phyloP scores from a whole-genome alignment of 92 coral and sea anemone genomes.

The Zoanthus solanderi region DNA sequence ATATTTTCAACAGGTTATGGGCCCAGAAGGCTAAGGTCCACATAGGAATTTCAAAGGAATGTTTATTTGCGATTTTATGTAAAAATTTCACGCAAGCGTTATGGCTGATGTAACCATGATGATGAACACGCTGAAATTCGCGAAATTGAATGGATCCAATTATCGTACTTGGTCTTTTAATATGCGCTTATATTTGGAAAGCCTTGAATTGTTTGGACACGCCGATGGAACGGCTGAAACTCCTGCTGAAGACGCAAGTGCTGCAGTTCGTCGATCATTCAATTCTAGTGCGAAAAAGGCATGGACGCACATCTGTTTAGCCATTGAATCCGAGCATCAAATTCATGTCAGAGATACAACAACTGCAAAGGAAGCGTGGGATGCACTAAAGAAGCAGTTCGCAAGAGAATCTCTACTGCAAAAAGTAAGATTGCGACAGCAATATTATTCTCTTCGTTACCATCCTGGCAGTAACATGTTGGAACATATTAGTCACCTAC shows the following conservation, averaged over 20 bases:
- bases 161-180: slow-evolving; percentile 40
- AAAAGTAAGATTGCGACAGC: slow-evolving; percentile 52
- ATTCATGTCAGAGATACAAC: slow-evolving; percentile 39
- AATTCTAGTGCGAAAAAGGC: neutral
- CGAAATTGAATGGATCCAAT: slow-evolving; percentile 31
- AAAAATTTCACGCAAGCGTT: too few species aligned
- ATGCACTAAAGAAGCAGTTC: slow-evolving; percentile 41
- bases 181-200: slow-evolving; percentile 31
- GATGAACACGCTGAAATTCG: slow-evolving; percentile 22
- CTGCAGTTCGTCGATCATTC: slow-evolving; percentile 9
- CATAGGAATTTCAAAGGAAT: neutral
- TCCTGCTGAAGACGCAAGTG: slow-evolving; percentile 36
- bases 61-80: neutral
- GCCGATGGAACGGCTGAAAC: slow-evolving; percentile 35
- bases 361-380: slow-evolving; percentile 44
- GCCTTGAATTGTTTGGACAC: slow-evolving; percentile 15
- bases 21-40: too few species aligned
- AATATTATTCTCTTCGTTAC: slow-evolving; percentile 7
- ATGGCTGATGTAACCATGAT: too few species aligned
- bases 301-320: neutral
- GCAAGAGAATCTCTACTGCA: slow-evolving; percentile 42
- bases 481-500: slow-evolving; percentile 10
- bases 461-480: neutral
- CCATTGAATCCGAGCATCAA: slow-evolving; percentile 23
- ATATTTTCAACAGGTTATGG: too few species aligned